phyloP scores from a whole-genome alignment of 2,113 vertebrate species.

The Coregonus clupeaformis region DNA sequence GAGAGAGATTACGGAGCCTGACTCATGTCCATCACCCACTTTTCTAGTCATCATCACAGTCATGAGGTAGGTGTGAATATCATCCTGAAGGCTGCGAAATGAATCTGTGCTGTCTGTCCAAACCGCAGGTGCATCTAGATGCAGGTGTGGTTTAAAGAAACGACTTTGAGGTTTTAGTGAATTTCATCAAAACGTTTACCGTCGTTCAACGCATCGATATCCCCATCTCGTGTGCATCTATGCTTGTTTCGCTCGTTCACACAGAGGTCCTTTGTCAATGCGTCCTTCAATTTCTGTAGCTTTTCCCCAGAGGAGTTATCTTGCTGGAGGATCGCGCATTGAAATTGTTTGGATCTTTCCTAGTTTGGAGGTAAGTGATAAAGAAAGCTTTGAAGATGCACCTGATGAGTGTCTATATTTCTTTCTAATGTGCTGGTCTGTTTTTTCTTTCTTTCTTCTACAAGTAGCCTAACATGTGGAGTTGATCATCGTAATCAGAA shows the following conservation, averaged over 20 bases:
- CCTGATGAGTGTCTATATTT: neutral
- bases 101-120: neutral
- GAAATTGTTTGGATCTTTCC: neutral
- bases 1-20: neutral
- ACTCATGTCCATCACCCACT: neutral
- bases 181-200: neutral
- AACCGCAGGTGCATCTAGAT: neutral
- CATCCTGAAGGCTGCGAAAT: neutral
- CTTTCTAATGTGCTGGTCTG: neutral
- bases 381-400: neutral
- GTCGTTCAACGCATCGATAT: neutral
- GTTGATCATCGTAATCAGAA: too few relatives aligned
- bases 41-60: neutral
- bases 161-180: neutral
- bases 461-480: too few relatives aligned
- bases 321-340: neutral
- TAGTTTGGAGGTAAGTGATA: constrained; percentile 1
- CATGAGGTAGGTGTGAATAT: neutral
- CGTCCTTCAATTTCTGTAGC: neutral
- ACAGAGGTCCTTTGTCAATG: neutral
- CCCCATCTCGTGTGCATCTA: neutral
- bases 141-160: neutral
- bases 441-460: neutral
- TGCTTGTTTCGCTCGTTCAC: neutral
- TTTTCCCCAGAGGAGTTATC: neutral